Evolutionary conservation across 1,140 invertebrate species (phyloP).

Genomic region (Battus philenor): DNA sequence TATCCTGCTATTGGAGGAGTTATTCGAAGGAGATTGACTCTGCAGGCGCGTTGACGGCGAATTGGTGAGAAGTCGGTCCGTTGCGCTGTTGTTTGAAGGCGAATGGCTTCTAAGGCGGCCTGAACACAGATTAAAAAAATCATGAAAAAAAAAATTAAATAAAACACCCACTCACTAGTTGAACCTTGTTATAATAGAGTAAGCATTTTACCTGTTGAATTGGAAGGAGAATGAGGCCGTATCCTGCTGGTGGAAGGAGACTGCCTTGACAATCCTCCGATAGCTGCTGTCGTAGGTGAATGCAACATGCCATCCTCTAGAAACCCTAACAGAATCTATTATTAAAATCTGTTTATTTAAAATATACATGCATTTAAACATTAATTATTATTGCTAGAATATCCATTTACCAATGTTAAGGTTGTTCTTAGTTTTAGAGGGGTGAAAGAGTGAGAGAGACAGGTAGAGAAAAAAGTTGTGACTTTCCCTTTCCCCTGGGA

Average conservation of each 20-base stretch:
- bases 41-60: slow-evolving; percentile 49
- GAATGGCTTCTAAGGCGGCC: slow-evolving; percentile 60
- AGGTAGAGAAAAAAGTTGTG: too few relatives aligned
- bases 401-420: neutral
- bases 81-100: slow-evolving; percentile 50
- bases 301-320: slow-evolving; percentile 63
- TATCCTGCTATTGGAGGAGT: slow-evolving; percentile 50
- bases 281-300: slow-evolving; percentile 54
- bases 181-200: neutral
- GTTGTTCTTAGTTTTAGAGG: too few relatives aligned
- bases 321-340: slow-evolving; percentile 44
- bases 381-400: too few relatives aligned
- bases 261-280: slow-evolving; percentile 41
- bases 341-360: too few relatives aligned
- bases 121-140: too few relatives aligned
- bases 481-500: too few relatives aligned
- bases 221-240: slow-evolving; percentile 48
- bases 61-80: slow-evolving; percentile 41
- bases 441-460: too few relatives aligned
- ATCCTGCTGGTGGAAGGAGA: slow-evolving; percentile 43
- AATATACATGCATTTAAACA: too few relatives aligned
- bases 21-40: slow-evolving; percentile 60
- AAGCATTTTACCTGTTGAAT: slow-evolving; percentile 39
- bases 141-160: slow-evolving; percentile 12
- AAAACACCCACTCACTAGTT: too few relatives aligned